Conservation (phyloP, 2,113 vertebrate genomes). For the Meles meles region DNA sequence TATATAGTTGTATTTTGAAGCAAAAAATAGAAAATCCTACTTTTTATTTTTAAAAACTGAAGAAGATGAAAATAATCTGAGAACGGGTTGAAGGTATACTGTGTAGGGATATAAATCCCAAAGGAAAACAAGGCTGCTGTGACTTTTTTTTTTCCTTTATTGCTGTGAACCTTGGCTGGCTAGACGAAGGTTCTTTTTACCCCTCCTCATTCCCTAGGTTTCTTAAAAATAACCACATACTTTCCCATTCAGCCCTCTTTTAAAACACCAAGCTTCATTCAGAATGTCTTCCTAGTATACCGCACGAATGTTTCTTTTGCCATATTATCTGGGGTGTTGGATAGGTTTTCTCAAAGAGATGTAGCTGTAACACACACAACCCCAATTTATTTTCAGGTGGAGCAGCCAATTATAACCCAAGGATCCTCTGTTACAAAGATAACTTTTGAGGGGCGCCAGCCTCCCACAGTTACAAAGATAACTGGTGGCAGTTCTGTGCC, state of each 20-base stretch:
- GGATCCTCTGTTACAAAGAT: constrained; percentile 95
- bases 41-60: constrained; percentile 60
- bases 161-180: constrained; percentile 71
- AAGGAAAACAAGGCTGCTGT: constrained; percentile 79
- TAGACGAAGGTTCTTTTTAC: constrained; percentile 73
- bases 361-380: constrained; percentile 82
- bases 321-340: constrained; percentile 78
- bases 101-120: constrained; percentile 75
- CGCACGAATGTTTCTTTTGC: constrained; percentile 80
- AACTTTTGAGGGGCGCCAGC: constrained; percentile 90
- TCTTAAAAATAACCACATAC: constrained; percentile 69
- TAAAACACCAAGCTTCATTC: constrained; percentile 81
- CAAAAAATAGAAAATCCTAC: background rate
- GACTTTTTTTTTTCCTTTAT: constrained; percentile 57
- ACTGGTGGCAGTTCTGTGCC: constrained; percentile 84
- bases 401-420: constrained; percentile 95
- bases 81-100: constrained; percentile 16
- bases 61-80: constrained; percentile 49
- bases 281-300: constrained; percentile 78
- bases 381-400: constrained; percentile 86
- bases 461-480: constrained; percentile 87
- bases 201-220: constrained; percentile 69
- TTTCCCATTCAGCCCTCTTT: constrained; percentile 73
- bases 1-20: constrained; percentile 55
- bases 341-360: constrained; percentile 70